Base-by-base conservation (phyloP, 2,888 invertebrate species). In the Eurois occulta region DNA sequence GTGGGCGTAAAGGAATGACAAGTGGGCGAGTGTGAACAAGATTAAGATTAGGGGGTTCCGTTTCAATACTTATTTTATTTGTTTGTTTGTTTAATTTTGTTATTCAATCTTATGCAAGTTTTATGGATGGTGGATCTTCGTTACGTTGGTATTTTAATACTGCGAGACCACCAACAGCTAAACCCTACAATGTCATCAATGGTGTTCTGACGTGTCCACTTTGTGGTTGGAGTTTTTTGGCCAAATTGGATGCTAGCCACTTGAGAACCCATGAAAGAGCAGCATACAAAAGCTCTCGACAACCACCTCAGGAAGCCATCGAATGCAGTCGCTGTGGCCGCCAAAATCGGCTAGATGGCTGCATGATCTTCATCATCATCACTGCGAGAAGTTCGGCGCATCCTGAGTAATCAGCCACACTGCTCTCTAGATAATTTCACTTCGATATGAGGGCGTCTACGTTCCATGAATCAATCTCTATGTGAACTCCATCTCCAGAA, bases 1-100 rank as follows among this genome's bases (percentile, higher is more conserved):
- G 88, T 89, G 83, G 86, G 89, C 55, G 85, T 75, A 46, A 68
- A 38, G 75, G 77, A 82, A 85, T 77, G 64, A 85, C 68, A 88
- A 81, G 84, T 86, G 81, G 83, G 74, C 73, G 79, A 78, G 80
- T 81, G 60, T 77, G 65, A 82, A 77, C 46, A n/a, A 73, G 77
- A 77, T 73, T 64, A 41, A 60, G 68, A 74, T 73, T 81, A 71
- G 21, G 65, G 65, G 83, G 84, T 86, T 82, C 86, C 78, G 84
- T 78, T 81, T 64, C 21, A 28, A 18, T 58, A 64, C 1, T 69
- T 55, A 70, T 55, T 73, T 71, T 72, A 46, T 77, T 55, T 70
- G n/a, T 35, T 21, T 70, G 52, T 78, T 65, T 62, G 28, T 82
- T 82, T 52, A 46, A 67, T 64, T 75, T 55, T 62, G 6, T 52